These are phyloP conservation scores for Philereme vetulata DNA, from an alignment of 2,888 invertebrate genomes.

Conservation along the genomic window DNA sequence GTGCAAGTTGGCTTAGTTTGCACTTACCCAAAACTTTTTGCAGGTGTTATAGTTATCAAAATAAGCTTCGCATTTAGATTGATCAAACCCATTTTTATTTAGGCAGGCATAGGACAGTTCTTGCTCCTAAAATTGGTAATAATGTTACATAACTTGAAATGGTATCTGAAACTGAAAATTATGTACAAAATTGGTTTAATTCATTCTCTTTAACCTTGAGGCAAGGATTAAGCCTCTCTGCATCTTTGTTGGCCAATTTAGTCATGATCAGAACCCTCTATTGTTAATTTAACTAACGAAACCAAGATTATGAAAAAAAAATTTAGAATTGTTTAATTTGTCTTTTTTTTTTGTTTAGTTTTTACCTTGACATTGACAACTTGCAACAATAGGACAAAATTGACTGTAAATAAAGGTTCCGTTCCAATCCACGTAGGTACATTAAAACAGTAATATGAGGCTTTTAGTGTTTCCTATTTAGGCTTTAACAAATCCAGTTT, in stretches of 20 bases:
- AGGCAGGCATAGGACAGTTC: conserved; percentile 88
- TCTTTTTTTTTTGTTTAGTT: not conserved
- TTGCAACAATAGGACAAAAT: too few relatives aligned
- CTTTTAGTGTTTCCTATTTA: too few relatives aligned
- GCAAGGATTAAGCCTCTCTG: conserved; percentile 70
- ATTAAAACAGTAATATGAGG: too few relatives aligned
- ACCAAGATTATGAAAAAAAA: too few relatives aligned
- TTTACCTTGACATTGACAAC: not conserved
- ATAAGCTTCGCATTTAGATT: conserved; percentile 85
- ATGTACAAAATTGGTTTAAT: not conserved
- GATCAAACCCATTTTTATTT: conserved; percentile 86
- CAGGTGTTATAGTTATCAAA: conserved; percentile 92
- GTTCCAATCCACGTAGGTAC: not conserved
- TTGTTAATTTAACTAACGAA: too few relatives aligned
- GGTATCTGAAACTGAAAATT: not conserved
- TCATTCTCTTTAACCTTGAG: conserved; percentile 54
- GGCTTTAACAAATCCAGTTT: too few relatives aligned
- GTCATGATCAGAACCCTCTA: conserved; percentile 47
- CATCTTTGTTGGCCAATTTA: conserved; percentile 60
- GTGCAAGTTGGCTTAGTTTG: too few relatives aligned
- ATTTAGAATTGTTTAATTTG: not conserved
- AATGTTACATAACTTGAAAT: conserved; percentile 40
- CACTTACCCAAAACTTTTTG: conserved; percentile 91
- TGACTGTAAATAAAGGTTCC: not conserved
- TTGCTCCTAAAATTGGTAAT: conserved; percentile 86